Percentiles rank a stretch among this genome's conserved stretches.
Conservation (phyloP, 2,888 invertebrate species). For the Hyalella azteca region DNA sequence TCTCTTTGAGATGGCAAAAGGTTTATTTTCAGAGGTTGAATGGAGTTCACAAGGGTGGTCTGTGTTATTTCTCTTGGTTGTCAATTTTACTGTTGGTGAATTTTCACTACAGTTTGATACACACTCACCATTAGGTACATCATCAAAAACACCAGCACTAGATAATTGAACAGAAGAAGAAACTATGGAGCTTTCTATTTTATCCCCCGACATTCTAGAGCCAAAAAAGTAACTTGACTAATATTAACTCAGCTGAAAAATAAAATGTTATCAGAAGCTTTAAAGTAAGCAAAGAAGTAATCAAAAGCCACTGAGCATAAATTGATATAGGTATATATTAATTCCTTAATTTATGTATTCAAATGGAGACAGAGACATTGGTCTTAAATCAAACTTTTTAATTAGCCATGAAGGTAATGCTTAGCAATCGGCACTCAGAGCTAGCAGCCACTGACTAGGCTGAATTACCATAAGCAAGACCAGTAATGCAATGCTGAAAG, state of each 20-base stretch:
- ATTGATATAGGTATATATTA: too few species aligned
- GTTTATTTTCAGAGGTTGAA: not conserved
- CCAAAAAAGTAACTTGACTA: not conserved
- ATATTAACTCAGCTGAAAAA: not conserved
- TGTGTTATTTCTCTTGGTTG: not conserved
- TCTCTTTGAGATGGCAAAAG: not conserved
- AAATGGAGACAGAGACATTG: too few species aligned
- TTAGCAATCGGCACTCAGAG: too few species aligned
- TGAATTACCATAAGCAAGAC: too few species aligned
- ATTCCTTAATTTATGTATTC: too few species aligned
- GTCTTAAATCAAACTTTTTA: too few species aligned
- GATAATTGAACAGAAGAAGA: not conserved
- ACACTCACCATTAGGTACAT: not conserved
- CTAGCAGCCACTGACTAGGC: too few species aligned
- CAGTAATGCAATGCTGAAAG: too few species aligned
- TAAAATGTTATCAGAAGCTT: not conserved
- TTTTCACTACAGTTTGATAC: not conserved
- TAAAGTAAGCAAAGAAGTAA: not conserved
- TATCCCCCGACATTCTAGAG: slow-evolving; percentile 3
- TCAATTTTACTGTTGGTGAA: not conserved
- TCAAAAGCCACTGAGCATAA: not conserved
- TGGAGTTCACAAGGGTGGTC: not conserved
- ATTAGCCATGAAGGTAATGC: too few species aligned
- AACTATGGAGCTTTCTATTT: not conserved
- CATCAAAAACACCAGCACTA: not conserved